phyloP scores from a whole-genome alignment of 2,797 vertebrate species.

The Pseudopleuronectes americanus region DNA sequence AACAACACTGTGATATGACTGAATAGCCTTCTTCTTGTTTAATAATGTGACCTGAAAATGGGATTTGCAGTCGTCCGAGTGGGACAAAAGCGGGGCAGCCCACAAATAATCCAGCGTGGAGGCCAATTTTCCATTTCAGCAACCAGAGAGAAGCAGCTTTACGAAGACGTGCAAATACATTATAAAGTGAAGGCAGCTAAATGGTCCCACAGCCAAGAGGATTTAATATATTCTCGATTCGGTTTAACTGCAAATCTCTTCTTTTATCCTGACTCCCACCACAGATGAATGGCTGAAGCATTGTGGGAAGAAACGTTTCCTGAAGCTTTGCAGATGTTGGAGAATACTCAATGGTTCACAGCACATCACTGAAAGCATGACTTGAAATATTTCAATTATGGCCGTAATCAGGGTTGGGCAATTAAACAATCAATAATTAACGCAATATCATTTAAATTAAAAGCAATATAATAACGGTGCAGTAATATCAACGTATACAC shows the following conservation, averaged over 20 bases:
- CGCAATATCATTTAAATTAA: too few relatives aligned
- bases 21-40: not conserved
- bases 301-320: too few relatives aligned
- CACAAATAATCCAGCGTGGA: conserved; percentile 29
- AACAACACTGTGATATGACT: conserved; percentile 2
- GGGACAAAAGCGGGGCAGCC: conserved; percentile 32
- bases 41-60: conserved; percentile 18
- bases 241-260: not conserved
- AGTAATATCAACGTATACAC: too few relatives aligned
- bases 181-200: not conserved
- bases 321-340: too few relatives aligned
- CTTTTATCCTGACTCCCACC: not conserved
- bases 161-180: not conserved
- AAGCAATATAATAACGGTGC: too few relatives aligned
- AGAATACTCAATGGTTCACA: too few relatives aligned
- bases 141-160: conserved; percentile 12
- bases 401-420: too few relatives aligned
- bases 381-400: too few relatives aligned
- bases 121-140: conserved; percentile 43
- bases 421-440: too few relatives aligned
- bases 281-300: not conserved
- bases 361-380: too few relatives aligned
- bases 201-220: not conserved
- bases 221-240: not conserved
- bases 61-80: conserved; percentile 8